A percentile compares a stretch with the other conserved stretches of the same genome.
These are phyloP conservation scores for Rhamnusium bicolor DNA, from an alignment of 2,888 invertebrate genomes.

Conservation along the genomic window DNA sequence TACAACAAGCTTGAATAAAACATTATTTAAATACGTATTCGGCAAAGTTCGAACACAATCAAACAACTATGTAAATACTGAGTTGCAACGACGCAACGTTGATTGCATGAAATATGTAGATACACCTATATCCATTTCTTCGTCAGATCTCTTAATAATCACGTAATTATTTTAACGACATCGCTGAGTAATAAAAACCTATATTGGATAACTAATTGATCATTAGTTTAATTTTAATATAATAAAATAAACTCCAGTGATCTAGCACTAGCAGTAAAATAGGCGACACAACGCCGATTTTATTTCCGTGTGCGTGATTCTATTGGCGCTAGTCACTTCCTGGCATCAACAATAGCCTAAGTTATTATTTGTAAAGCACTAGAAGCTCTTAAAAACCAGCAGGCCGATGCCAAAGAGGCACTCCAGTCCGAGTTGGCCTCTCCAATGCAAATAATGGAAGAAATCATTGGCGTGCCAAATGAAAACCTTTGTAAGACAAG, in stretches of 20 bases:
- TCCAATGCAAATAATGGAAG: constrained; percentile 52
- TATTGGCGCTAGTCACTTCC: constrained; percentile 52
- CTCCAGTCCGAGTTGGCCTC: constrained; percentile 63
- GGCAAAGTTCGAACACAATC: too few relatives aligned
- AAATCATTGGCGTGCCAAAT: constrained; percentile 32
- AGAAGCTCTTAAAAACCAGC: constrained; percentile 57
- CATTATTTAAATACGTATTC: too few relatives aligned
- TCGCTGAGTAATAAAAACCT: background rate
- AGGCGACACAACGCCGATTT: constrained; percentile 41
- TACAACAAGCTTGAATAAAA: too few relatives aligned
- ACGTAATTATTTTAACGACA: constrained; percentile 1
- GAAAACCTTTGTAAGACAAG: background rate
- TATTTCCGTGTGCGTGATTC: constrained; percentile 42
- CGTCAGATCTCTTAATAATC: constrained; percentile 1
- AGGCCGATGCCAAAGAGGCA: constrained; percentile 61
- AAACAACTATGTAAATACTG: too few relatives aligned
- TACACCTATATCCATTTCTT: background rate
- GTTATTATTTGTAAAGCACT: constrained; percentile 53
- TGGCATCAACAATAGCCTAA: constrained; percentile 45
- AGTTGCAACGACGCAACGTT: too few relatives aligned
- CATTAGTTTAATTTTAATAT: constrained; percentile 33
- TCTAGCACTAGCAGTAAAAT: constrained; percentile 36
- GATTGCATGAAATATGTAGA: background rate
- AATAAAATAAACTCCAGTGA: constrained; percentile 23
- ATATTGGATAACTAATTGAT: constrained; percentile 38